A percentile compares a stretch with the other conserved stretches of the same genome.
phyloP scores from a whole-genome alignment of 53 echinoderm and acorn worm species.

The Actinopyga echinites region DNA sequence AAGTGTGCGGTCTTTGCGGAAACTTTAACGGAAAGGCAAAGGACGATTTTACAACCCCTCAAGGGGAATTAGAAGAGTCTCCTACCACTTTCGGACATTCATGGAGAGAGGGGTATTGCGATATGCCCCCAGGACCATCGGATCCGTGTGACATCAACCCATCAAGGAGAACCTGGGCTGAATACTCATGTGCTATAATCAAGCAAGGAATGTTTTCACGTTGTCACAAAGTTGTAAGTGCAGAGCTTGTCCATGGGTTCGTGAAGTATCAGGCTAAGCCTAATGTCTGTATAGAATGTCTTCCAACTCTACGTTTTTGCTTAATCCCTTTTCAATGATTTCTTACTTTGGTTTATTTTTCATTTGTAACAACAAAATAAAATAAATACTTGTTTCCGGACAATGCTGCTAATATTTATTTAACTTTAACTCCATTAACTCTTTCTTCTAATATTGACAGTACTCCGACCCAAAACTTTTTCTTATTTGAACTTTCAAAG shows the following conservation, averaged over 20 bases:
- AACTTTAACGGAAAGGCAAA: conserved; percentile 65
- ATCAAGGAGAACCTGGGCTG: conserved; percentile 60
- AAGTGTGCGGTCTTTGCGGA: conserved; percentile 84
- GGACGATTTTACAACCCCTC: conserved; percentile 63
- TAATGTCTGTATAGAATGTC: not conserved
- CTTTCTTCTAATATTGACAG: too few relatives aligned
- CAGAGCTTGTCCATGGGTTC: too few relatives aligned
- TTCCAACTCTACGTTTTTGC: not conserved
- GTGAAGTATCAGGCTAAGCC: too few relatives aligned
- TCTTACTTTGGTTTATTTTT: too few relatives aligned
- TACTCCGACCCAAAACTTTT: too few relatives aligned
- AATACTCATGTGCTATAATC: conserved; percentile 70
- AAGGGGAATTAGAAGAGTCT: conserved; percentile 57
- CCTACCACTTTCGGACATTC: conserved; percentile 60
- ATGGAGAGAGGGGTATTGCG: conserved; percentile 63
- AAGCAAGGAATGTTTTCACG: conserved; percentile 59
- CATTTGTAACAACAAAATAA: too few relatives aligned
- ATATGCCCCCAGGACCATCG: conserved; percentile 4
- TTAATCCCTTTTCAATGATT: too few relatives aligned
- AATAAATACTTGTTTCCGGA: too few relatives aligned
- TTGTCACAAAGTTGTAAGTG: conserved; percentile 75
- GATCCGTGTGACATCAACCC: conserved; percentile 59
- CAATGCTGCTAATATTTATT: too few relatives aligned
- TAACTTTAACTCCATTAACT: too few relatives aligned
- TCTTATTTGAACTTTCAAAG: too few relatives aligned